Evolutionary conservation across 2,113 vertebrate species (phyloP).

Genomic region (Athene cunicularia): DNA sequence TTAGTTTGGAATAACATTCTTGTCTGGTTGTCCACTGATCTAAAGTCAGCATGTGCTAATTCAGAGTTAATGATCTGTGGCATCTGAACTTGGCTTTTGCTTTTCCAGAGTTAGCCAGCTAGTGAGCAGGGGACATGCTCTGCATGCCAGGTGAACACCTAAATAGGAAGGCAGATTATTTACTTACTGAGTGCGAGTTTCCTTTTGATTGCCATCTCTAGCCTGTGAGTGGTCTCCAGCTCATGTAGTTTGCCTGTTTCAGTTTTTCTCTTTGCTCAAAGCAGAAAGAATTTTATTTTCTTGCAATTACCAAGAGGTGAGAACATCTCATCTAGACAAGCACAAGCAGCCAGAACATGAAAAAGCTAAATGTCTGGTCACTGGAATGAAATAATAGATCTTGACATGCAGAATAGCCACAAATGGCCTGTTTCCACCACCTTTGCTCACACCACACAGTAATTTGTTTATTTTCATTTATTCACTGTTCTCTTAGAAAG

Average conservation of each 20-base stretch:
- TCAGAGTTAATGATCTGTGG: background rate
- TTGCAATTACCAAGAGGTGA: background rate
- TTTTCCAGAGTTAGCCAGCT: background rate
- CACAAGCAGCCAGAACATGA: background rate
- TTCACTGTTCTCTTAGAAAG: conserved; percentile 13
- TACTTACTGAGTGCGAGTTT: background rate
- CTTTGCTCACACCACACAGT: background rate
- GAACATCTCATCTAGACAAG: background rate
- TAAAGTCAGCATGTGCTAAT: background rate
- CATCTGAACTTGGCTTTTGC: background rate
- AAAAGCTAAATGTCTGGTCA: background rate
- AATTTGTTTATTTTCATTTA: conserved; percentile 48
- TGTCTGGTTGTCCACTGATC: background rate
- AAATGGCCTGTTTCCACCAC: background rate
- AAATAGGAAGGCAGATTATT: background rate
- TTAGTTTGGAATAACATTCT: background rate
- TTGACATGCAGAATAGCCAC: background rate
- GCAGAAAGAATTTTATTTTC: background rate
- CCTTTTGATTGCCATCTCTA: background rate
- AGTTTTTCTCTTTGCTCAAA: background rate
- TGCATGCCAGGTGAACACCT: background rate
- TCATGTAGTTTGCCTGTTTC: background rate
- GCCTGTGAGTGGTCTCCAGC: background rate
- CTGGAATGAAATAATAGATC: background rate
- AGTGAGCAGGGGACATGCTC: background rate